These are phyloP conservation scores for Tetranychus urticae DNA, from an alignment of 1,140 invertebrate genomes.

Conservation along the genomic window DNA sequence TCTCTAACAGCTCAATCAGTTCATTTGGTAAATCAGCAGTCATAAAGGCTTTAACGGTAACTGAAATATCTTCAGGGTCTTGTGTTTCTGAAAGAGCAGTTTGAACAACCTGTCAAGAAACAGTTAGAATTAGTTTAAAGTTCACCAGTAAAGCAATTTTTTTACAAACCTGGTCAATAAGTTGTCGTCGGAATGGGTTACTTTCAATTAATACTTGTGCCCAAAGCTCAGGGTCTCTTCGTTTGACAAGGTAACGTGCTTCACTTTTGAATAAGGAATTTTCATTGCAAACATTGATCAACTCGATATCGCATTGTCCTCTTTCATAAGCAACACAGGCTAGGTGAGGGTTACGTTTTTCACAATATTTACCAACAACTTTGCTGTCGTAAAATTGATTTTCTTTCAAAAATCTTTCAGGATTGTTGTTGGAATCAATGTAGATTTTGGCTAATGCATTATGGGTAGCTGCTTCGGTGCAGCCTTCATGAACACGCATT, in stretches of 20 bases:
- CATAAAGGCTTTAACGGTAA: slow-evolving; percentile 99
- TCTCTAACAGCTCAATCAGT: slow-evolving; percentile 93
- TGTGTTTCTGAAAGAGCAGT: slow-evolving; percentile 79
- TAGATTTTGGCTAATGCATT: slow-evolving; percentile 99
- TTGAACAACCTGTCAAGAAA: slow-evolving; percentile 46
- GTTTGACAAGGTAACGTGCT: slow-evolving; percentile 61
- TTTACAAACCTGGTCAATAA: slow-evolving; percentile 78
- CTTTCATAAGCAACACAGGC: slow-evolving; percentile 97
- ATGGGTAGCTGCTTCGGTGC: slow-evolving; percentile 87
- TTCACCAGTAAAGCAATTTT: slow-evolving; percentile 63
- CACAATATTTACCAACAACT: slow-evolving; percentile 97
- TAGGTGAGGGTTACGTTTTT: slow-evolving; percentile 94
- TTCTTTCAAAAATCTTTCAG: slow-evolving; percentile 86
- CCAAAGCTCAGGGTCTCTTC: slow-evolving; percentile 86
- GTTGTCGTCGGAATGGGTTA: slow-evolving; percentile 79
- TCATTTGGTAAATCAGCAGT: slow-evolving; percentile 96
- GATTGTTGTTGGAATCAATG: slow-evolving; percentile 98
- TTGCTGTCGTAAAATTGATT: slow-evolving; percentile 83
- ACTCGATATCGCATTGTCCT: slow-evolving; percentile 85
- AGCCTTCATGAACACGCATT: slow-evolving; percentile 83
- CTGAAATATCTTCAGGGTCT: slow-evolving; percentile 96
- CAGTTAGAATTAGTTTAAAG: slow-evolving; percentile 83
- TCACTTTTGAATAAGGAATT: slow-evolving; percentile 29
- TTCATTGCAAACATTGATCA: slow-evolving; percentile 39
- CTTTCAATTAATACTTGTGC: slow-evolving; percentile 76